Evolutionary conservation across 1,140 invertebrate genomes (phyloP).

Genomic region (Globodera ellingtonae): DNA sequence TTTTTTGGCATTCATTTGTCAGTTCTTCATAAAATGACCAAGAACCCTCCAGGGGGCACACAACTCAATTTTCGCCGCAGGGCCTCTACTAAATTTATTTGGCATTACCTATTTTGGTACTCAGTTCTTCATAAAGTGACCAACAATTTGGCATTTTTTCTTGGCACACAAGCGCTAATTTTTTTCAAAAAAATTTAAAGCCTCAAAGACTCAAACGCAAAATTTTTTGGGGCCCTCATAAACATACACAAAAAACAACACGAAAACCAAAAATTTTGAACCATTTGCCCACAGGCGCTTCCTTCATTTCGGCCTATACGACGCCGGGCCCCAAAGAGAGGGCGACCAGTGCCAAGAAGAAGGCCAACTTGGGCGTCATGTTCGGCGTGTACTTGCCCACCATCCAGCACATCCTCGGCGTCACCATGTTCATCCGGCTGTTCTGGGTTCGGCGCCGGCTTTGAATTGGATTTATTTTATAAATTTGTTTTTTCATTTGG

Average conservation of each 20-base stretch:
- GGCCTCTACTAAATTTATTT: background rate
- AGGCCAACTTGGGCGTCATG: slow-evolving; percentile 64
- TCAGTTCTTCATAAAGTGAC: background rate
- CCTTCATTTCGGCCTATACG: slow-evolving; percentile 59
- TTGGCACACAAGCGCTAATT: background rate
- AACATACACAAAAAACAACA: too few species aligned
- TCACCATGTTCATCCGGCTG: slow-evolving; percentile 65
- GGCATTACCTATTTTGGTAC: background rate
- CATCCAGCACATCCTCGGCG: slow-evolving; percentile 64
- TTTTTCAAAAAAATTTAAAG: too few species aligned
- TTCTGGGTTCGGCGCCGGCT: slow-evolving; percentile 51
- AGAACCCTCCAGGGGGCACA: background rate
- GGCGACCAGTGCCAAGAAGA: slow-evolving; percentile 63
- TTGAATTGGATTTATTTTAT: slow-evolving; percentile 20
- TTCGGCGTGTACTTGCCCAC: slow-evolving; percentile 65
- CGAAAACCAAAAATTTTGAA: background rate
- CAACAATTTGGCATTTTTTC: background rate
- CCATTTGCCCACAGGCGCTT: slow-evolving; percentile 28
- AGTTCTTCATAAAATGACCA: background rate
- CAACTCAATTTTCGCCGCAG: background rate
- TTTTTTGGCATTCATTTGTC: background rate
- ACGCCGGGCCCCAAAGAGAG: slow-evolving; percentile 62
- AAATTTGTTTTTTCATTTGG: background rate
- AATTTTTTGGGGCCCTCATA: too few species aligned
- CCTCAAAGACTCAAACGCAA: too few species aligned